Evolutionary conservation across 2,113 vertebrate genomes (phyloP), one percentile per base, ranked within the genome.

Genomic region (Toxotes jaculatrix): DNA sequence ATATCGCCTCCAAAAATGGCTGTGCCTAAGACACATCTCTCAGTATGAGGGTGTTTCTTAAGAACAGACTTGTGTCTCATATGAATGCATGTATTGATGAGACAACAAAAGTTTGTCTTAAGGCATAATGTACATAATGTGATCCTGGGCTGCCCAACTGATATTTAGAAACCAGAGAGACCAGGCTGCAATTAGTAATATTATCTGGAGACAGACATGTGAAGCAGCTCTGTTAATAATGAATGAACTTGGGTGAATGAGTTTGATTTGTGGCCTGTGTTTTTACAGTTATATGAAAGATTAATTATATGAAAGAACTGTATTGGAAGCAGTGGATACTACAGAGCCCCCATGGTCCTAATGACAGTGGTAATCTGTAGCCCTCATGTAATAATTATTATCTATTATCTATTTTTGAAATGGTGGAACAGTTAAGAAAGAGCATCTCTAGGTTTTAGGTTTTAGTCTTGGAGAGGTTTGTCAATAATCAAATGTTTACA

Each of bases 151-250:
- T 19, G 56, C 78, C 32, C 11, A 32, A 59, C 51, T 87, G 63
- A 86, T 80, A 74, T 84, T 65, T 72, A 32, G 38, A 65, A 74
- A 83, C 36, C 61, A 68, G 61, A 84, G 66, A 89, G n/a, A 45
- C 67, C 66, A 49, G 49, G 55, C 64, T 81, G 59, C 65, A 71
- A 85, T 78, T 80, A 74, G 82, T 65, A 65, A 71, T 61, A 19
- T 59, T 80, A 71, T 83, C 79, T 81, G 70, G 71, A 87, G 80
- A 81, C 69, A 63, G 27, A 76, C 63, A 83, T 47, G 36, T 34
- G 43, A 72, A 74, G 63, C 51, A 56, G 59, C 40, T 43, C n/a
- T 57, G 49, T 88, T 86, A 89, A 89, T 89, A 87, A 82, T 80
- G 36, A 82, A 89, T 88, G 55, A 85, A 63, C 10, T 8, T 78